phyloP scores from a whole-genome alignment of 2,113 vertebrate genomes.

The Ceuthmochares aereus region DNA sequence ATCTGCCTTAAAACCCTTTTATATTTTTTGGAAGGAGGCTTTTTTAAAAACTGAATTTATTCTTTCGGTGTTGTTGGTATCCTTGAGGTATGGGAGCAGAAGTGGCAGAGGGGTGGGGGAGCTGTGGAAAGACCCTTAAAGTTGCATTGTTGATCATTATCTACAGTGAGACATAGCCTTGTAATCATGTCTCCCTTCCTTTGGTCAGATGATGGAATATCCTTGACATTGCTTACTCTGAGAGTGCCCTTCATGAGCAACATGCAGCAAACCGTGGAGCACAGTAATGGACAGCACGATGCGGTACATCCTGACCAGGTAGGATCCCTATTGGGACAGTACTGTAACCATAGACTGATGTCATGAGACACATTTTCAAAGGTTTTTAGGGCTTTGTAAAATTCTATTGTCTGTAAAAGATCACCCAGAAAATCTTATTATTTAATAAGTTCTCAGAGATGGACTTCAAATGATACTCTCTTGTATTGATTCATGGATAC shows the following conservation, averaged over 20 bases:
- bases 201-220: not conserved
- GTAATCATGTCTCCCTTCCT: not conserved
- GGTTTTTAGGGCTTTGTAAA: not conserved
- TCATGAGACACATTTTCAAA: not conserved
- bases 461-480: not conserved
- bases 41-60: not conserved
- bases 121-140: not conserved
- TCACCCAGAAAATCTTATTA: not conserved
- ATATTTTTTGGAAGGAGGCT: not conserved
- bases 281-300: accelerated
- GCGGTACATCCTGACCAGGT: not conserved
- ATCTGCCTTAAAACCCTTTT: not conserved
- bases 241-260: not conserved
- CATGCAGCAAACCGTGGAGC: not conserved
- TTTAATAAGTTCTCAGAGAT: not conserved
- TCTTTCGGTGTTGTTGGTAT: not conserved
- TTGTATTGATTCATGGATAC: not conserved
- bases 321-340: not conserved
- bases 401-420: not conserved
- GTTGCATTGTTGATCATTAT: not conserved
- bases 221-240: not conserved
- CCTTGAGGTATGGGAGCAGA: not conserved
- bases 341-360: not conserved
- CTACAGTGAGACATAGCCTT: not conserved
- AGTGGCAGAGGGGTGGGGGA: not conserved